phyloP scores from a whole-genome alignment of 2,797 vertebrate genomes.

The Micropoecilia bifurca region DNA sequence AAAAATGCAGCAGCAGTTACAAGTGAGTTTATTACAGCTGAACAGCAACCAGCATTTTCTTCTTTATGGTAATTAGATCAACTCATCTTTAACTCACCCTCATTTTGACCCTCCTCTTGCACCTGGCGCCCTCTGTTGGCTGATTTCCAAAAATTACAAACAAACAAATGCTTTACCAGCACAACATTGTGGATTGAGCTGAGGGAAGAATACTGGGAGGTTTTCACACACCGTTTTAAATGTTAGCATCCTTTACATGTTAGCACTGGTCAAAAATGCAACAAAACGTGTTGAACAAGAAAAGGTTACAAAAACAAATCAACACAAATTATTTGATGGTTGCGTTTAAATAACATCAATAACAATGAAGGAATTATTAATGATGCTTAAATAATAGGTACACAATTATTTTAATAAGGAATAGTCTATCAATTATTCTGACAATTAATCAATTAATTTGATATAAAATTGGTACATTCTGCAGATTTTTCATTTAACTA shows the following conservation, averaged over 20 bases:
- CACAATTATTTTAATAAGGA: no score
- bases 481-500: no score
- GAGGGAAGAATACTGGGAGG: neutral
- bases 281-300: neutral
- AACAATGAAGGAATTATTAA: neutral
- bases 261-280: neutral
- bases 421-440: no score
- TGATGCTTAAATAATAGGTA: neutral
- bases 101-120: conserved; percentile 46
- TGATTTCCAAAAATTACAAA: conserved; percentile 25
- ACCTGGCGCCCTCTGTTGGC: conserved; percentile 79
- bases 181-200: conserved; percentile 8
- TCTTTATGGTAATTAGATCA: conserved; percentile 13
- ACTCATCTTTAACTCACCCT: conserved; percentile 20
- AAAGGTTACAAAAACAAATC: neutral
- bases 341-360: neutral
- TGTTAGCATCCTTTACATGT: neutral
- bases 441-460: no score
- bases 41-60: conserved; percentile 17
- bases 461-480: no score
- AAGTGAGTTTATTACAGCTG: conserved; percentile 10
- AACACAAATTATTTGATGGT: neutral
- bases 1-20: conserved; percentile 10
- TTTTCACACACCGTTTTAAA: neutral
- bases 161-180: neutral